Conservation (phyloP, 1,140 invertebrate genomes). For the Panulirus ornatus region DNA sequence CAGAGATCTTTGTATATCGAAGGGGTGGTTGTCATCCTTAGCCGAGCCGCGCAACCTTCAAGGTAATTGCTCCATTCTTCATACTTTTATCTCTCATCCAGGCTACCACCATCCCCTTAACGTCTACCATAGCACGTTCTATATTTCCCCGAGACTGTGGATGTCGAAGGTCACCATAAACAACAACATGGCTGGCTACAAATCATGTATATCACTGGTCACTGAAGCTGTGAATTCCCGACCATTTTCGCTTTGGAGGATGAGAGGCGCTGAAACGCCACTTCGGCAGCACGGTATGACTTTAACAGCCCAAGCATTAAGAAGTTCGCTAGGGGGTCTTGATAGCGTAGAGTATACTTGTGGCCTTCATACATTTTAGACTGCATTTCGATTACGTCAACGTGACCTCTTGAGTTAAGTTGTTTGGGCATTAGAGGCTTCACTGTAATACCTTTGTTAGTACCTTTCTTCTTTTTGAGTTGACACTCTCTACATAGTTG, state of each 20-base stretch:
- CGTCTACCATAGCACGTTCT: slow-evolving; percentile 1
- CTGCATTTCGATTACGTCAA: too few species aligned
- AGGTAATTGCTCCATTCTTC: background rate
- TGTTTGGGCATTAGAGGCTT: too few species aligned
- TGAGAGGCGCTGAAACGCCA: background rate
- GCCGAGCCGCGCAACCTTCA: slow-evolving; percentile 1
- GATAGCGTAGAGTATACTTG: background rate
- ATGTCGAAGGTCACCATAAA: slow-evolving; percentile 28
- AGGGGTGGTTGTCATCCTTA: background rate
- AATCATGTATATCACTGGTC: background rate
- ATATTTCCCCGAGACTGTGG: slow-evolving; percentile 1
- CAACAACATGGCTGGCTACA: slow-evolving; percentile 17
- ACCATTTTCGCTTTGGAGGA: slow-evolving; percentile 3
- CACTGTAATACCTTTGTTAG: too few species aligned
- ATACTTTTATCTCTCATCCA: slow-evolving; percentile 23
- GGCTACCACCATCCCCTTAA: slow-evolving; percentile 9
- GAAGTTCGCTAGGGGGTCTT: slow-evolving; percentile 9
- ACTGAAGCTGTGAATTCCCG: slow-evolving; percentile 9
- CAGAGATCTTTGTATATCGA: background rate
- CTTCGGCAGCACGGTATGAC: slow-evolving; percentile 26
- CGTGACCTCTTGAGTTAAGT: too few species aligned
- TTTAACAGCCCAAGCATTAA: background rate
- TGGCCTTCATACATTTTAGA: too few species aligned
- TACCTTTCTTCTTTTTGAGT: too few species aligned
- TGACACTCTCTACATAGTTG: too few species aligned